Percentiles rank a stretch among this genome's conserved stretches.
phyloP scores from a whole-genome alignment of 53 echinoderm and acorn worm genomes.

The Henricia sp. region DNA sequence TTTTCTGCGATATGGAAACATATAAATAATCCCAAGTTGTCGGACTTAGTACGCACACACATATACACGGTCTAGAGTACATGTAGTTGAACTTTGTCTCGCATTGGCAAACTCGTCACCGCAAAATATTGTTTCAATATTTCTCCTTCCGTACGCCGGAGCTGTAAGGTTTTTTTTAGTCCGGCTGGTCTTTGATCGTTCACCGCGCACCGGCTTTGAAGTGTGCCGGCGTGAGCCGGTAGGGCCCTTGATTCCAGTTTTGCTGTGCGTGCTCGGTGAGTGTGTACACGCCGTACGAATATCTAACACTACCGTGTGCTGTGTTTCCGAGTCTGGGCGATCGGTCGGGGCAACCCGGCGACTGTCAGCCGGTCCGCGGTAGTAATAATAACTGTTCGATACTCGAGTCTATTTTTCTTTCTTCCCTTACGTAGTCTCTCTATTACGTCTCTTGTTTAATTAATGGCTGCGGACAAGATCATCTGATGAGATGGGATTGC shows the following conservation, averaged over 20 bases:
- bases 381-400: no score
- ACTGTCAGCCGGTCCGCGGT: no score
- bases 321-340: no score
- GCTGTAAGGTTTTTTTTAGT: constrained; percentile 23
- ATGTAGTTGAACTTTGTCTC: constrained; percentile 54
- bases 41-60: background rate
- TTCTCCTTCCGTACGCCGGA: constrained; percentile 23
- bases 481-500: no score
- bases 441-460: no score
- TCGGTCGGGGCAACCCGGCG: no score
- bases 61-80: constrained; percentile 25
- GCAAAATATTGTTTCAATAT: constrained; percentile 60
- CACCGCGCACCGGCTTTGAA: constrained; percentile 40
- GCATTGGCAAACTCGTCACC: constrained; percentile 9
- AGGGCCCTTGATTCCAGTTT: constrained; percentile 9
- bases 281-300: background rate
- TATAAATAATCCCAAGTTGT: background rate
- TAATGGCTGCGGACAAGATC: no score
- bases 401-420: no score
- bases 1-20: constrained; percentile 15
- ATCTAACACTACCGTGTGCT: no score
- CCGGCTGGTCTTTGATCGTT: constrained; percentile 21
- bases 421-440: no score
- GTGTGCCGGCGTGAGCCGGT: constrained; percentile 20
- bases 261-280: background rate